Evolutionary conservation across 2,113 vertebrate genomes (phyloP).

Genomic region (crab-eating macaque (Macaca fascicularis)): T2T-MFA8v1.1 NC_088384.1:4305501-4306000

Average conservation of each 20-base stretch:
- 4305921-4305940: fast-evolving
- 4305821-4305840: background rate
- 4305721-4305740: fast-evolving
- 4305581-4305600: too few species aligned
- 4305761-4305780: background rate
- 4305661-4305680: background rate
- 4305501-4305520: background rate
- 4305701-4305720: background rate
- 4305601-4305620: background rate
- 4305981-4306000: background rate
- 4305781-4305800: background rate
- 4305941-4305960: background rate
- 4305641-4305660: too few species aligned
- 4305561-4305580: background rate
- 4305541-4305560: fast-evolving
- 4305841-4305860: background rate
- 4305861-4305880: fast-evolving
- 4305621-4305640: fast-evolving
- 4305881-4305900: fast-evolving
- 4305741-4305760: background rate
- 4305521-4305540: background rate
- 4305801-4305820: too few species aligned
- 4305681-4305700: fast-evolving
- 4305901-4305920: fast-evolving
- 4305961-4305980: fast-evolving